Percentiles rank a stretch among this genome's conserved stretches.
Conservation (phyloP, 2,113 vertebrate species). For the Saguinus imperator region DNA sequence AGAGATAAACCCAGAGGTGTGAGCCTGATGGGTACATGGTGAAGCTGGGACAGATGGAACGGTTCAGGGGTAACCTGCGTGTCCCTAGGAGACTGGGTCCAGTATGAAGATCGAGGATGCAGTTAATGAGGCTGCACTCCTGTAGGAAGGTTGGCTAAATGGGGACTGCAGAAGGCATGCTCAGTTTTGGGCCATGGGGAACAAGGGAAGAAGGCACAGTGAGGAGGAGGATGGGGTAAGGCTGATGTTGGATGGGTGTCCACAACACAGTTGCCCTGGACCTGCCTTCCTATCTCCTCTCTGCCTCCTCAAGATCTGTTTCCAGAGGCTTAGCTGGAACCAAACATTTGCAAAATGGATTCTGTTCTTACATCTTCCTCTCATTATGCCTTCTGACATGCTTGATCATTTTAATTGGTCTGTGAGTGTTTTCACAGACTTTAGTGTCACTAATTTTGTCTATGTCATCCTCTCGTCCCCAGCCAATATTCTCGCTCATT, state of each 20-base stretch:
- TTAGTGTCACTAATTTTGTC: neutral
- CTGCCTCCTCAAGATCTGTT: neutral
- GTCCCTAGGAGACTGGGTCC: neutral
- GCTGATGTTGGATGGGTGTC: fast-evolving
- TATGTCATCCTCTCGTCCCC: neutral
- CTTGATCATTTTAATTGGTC: neutral
- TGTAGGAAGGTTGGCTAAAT: neutral
- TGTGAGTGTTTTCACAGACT: neutral
- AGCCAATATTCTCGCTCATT: neutral
- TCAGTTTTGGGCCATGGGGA: neutral
- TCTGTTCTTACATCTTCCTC: neutral
- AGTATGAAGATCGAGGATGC: neutral
- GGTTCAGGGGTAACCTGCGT: neutral
- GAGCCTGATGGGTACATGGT: neutral
- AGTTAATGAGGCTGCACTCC: neutral
- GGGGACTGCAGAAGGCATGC: neutral
- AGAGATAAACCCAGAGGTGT: neutral
- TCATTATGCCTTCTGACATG: neutral
- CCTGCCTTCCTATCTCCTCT: neutral
- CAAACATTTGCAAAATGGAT: neutral
- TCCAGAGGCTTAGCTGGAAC: neutral
- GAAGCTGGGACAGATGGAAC: neutral
- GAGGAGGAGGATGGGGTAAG: neutral
- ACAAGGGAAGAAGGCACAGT: fast-evolving
- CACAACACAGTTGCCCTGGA: too few relatives aligned